phyloP scores from a whole-genome alignment of 2,797 vertebrate genomes.

The Ceryle rudis region DNA sequence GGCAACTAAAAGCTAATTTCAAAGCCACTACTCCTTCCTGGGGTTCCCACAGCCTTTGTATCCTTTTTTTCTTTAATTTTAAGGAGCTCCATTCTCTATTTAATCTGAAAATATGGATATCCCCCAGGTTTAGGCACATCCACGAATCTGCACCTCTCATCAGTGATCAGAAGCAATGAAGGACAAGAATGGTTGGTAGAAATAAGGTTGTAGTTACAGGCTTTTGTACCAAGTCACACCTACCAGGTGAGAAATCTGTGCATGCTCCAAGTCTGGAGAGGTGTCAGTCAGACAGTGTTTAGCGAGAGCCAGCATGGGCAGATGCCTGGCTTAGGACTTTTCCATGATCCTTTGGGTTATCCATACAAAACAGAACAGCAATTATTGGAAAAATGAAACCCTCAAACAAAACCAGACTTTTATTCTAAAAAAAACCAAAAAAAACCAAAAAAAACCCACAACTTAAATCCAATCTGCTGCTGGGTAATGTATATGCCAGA shows the following conservation, averaged over 20 bases:
- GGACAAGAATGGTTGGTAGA: neutral
- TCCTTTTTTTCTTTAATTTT: neutral
- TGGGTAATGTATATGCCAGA: slow-evolving; percentile 32
- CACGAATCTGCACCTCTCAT: neutral
- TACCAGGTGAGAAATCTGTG: neutral
- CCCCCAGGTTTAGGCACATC: neutral
- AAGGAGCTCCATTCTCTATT: neutral
- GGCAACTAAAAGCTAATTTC: neutral
- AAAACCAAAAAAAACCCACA: neutral
- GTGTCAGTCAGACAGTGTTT: neutral
- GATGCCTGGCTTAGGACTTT: neutral
- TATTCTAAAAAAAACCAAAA: slow-evolving; percentile 8
- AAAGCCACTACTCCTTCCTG: neutral
- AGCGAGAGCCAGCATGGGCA: neutral
- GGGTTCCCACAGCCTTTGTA: neutral
- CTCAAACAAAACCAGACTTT: slow-evolving; percentile 20
- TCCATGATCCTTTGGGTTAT: neutral
- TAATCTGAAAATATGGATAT: neutral
- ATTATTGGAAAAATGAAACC: neutral
- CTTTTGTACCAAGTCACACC: neutral
- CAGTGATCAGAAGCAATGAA: neutral
- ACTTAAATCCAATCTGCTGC: slow-evolving; percentile 29
- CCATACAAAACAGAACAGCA: neutral
- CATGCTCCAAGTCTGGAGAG: neutral
- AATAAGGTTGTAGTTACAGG: neutral